Percentiles rank a stretch among this genome's conserved stretches.
phyloP scores from a whole-genome alignment of 2,888 invertebrate genomes.

The Oligia strigilis region DNA sequence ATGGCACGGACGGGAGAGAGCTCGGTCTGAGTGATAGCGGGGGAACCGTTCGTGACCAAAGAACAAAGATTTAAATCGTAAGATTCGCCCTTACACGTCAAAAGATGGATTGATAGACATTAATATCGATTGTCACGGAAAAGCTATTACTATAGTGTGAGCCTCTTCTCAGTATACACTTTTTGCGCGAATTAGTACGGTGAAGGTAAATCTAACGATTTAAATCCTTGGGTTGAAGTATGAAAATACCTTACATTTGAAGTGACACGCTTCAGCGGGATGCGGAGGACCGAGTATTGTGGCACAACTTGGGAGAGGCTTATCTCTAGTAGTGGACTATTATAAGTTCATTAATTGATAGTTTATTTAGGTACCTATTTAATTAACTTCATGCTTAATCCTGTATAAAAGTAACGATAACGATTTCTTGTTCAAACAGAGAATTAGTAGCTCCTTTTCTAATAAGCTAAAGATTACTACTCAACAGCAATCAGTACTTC shows the following conservation, averaged over 20 bases:
- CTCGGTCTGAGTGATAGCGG: conserved; percentile 8
- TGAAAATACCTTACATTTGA: not conserved
- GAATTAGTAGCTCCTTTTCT: not conserved
- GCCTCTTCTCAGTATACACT: no score
- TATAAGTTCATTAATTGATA: no score
- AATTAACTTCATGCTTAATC: no score
- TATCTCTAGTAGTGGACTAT: no score
- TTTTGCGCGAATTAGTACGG: no score
- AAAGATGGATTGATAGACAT: not conserved
- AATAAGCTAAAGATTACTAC: not conserved
- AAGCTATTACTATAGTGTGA: no score
- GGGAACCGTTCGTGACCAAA: not conserved
- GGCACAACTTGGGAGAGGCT: not conserved
- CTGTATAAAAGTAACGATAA: no score
- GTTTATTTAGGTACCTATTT: not conserved
- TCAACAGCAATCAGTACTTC: not conserved
- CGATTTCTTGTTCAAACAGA: not conserved
- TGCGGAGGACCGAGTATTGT: no score
- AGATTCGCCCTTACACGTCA: not conserved
- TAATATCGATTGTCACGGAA: no score
- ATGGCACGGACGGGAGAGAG: conserved; percentile 21
- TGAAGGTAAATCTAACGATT: no score
- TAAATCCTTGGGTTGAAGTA: not conserved
- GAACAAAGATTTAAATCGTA: not conserved
- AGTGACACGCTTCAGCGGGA: no score